Conservation (phyloP, 1,140 invertebrate species). For the Sycobia sp. region DNA sequence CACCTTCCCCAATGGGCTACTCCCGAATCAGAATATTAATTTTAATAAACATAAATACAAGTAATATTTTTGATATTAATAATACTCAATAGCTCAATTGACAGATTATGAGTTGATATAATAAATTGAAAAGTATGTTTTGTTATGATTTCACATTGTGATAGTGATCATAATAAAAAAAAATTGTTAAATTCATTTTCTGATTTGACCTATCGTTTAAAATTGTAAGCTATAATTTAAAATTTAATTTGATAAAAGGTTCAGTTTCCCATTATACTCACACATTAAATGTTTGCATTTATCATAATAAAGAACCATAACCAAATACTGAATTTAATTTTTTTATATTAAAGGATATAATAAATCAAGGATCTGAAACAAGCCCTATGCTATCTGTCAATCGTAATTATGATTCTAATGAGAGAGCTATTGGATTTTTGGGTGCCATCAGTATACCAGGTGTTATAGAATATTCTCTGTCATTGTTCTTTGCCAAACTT, state of each 20-base stretch:
- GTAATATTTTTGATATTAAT: no score
- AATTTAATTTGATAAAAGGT: conserved; percentile 2
- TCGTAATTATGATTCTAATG: conserved; percentile 37
- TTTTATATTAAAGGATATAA: conserved; percentile 39
- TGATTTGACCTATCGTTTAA: no score
- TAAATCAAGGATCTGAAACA: conserved; percentile 44
- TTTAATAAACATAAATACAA: no score
- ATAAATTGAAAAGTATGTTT: no score
- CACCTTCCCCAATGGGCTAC: no score
- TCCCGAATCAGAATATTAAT: no score
- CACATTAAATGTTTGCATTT: background rate
- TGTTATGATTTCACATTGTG: no score
- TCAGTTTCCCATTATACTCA: no score
- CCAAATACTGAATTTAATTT: conserved; percentile 3
- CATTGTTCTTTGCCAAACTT: conserved; percentile 96
- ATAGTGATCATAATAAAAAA: no score
- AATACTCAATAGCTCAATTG: no score
- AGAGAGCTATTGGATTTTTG: conserved; percentile 77
- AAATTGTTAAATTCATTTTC: no score
- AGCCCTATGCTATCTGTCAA: conserved; percentile 54
- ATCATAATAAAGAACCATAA: background rate
- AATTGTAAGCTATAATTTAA: background rate
- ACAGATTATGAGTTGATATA: no score
- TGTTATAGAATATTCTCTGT: conserved; percentile 91
- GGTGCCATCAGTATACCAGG: conserved; percentile 87